These are phyloP conservation scores for Encarsia formosa DNA, from an alignment of 2,888 invertebrate species.

Conservation along the genomic window DNA sequence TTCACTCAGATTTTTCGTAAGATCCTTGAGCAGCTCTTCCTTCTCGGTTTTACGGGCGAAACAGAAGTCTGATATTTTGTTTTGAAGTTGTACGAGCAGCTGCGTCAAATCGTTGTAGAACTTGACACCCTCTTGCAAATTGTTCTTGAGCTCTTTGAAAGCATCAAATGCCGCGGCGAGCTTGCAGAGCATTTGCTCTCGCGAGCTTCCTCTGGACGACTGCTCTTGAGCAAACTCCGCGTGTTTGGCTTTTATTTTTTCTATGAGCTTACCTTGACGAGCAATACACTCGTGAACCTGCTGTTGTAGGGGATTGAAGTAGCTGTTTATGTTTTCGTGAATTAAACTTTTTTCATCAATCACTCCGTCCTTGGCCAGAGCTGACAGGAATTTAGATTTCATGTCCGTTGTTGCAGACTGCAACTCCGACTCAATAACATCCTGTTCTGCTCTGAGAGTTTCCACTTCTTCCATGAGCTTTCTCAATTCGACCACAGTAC, in stretches of 20 bases:
- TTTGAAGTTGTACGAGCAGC: constrained; percentile 90
- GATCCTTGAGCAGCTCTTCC: constrained; percentile 92
- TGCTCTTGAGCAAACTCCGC: constrained; percentile 55
- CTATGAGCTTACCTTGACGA: constrained; percentile 67
- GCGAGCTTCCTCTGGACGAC: constrained; percentile 53
- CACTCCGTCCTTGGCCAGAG: constrained; percentile 71
- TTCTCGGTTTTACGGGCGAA: constrained; percentile 99
- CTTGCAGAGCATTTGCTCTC: constrained; percentile 78
- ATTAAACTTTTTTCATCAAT: constrained; percentile 74
- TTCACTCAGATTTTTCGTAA: constrained; percentile 76
- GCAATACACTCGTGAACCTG: constrained; percentile 72
- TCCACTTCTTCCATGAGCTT: constrained; percentile 81
- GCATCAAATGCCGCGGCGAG: constrained; percentile 89
- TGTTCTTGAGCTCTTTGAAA: constrained; percentile 83
- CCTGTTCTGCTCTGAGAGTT: constrained; percentile 81
- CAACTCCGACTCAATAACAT: constrained; percentile 82
- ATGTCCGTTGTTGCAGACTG: constrained; percentile 77
- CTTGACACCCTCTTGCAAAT: constrained; percentile 93
- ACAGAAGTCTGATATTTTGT: constrained; percentile 95
- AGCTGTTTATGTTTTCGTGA: constrained; percentile 67
- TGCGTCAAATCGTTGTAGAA: constrained; percentile 92
- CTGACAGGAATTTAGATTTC: constrained; percentile 73
- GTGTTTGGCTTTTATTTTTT: constrained; percentile 58
- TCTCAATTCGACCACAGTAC: constrained; percentile 65
- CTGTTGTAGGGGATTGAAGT: constrained; percentile 73